Percentiles rank a stretch among this genome's conserved stretches.
phyloP scores from a whole-genome alignment of 2,797 vertebrate species.

The Siniperca obscura region DNA sequence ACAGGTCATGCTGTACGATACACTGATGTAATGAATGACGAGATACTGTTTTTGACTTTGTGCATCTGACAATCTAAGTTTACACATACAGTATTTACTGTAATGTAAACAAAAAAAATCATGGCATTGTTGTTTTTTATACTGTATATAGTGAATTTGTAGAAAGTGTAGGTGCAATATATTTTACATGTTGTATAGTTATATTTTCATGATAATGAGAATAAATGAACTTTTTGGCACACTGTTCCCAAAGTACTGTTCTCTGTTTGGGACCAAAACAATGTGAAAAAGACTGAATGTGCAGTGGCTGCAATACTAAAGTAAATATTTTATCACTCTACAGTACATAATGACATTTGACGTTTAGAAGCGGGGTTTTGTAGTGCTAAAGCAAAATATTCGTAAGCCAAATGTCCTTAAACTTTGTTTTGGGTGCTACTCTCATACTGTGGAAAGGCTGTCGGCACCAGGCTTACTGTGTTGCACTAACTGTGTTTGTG shows the following conservation, averaged over 20 bases:
- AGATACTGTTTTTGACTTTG: slow-evolving; percentile 20
- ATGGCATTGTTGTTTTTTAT: slow-evolving; percentile 55
- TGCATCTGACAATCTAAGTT: slow-evolving; percentile 39
- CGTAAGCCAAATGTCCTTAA: not conserved
- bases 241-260: slow-evolving; percentile 7
- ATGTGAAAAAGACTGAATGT: slow-evolving; percentile 13
- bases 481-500: too few species aligned
- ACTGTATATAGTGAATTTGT: slow-evolving; percentile 68
- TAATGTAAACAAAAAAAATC: slow-evolving; percentile 24
- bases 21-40: slow-evolving; percentile 14
- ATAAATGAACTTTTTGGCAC: slow-evolving; percentile 42
- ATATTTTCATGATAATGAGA: slow-evolving; percentile 43
- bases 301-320: slow-evolving; percentile 11
- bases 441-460: not conserved
- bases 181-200: slow-evolving; percentile 52
- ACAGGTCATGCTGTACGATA: slow-evolving; percentile 20
- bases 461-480: too few species aligned
- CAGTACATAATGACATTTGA: not conserved
- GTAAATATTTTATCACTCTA: slow-evolving; percentile 31
- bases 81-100: slow-evolving; percentile 30
- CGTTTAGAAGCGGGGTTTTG: not conserved
- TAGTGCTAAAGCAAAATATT: not conserved
- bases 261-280: slow-evolving; percentile 18
- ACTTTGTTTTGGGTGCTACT: not conserved
- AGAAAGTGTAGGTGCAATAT: slow-evolving; percentile 36